Evolutionary conservation across 2,888 invertebrate species (phyloP), one percentile per base, ranked within the genome.

Genomic region (Hermodice carunculata): DNA sequence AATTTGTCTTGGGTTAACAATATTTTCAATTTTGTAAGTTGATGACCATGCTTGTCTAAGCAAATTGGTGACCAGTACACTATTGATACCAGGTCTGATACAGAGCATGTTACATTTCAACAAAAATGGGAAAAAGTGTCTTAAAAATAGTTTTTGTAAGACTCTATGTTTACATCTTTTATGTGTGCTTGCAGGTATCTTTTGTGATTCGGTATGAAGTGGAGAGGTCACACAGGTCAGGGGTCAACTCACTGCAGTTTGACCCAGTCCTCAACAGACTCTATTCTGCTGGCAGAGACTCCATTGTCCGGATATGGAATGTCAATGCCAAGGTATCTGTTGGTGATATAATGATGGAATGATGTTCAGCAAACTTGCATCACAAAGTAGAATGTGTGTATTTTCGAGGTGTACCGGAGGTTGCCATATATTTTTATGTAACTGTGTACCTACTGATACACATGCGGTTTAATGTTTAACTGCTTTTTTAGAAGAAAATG

Each of bases 151-250:
- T 8, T 51, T 19, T 11, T 11, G 8, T 11, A 51, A 11, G 14
- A 26, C 6, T 8, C 11, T 51, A 28, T 8, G 17, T 43, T 37
- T 6, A 6, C 6, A 17, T 6, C 5, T 37, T 14, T 6, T 19
- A 6, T n/a, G 24, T 51, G 17, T 51, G 52, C 29, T 46, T 52
- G 17, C 61, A 98, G 94, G 95, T 98, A 71, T 98, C 98, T 71
- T 98, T 96, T 90, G 96, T 98, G 67, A 96, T 99, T 82, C 92
- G 98, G 77, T 96, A 97, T 87, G 95, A 96, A 83, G 93, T 94
- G 80, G 98, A 99, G 88, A 91, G 92, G 76, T 91, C 92, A 77
- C 98, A 98, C 87, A 90, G 97, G 83, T 96, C 97, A 76, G 98
- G 98, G 66, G 93, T 99, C 64, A 98, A 97, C 88, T 94, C 97